Evolutionary conservation across 23 tunicate genomes (phyloP).

Genomic region (Ascidia mentula): DNA sequence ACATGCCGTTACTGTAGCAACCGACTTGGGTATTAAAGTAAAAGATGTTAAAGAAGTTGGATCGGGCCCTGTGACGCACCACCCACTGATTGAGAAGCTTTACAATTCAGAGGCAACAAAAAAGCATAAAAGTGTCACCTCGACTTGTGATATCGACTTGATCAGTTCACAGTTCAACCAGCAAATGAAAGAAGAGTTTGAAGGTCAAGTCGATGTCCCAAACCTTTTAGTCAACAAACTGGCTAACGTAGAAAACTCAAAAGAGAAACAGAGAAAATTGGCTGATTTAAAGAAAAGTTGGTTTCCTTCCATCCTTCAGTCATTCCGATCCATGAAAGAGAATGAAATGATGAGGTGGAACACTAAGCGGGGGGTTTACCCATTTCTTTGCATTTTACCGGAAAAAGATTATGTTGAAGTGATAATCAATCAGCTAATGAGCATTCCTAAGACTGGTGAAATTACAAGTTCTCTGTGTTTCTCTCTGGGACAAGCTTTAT

Average conservation of each 20-base stretch:
- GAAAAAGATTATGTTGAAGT: conserved; percentile 62
- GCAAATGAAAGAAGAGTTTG: conserved; percentile 21
- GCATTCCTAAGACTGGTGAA: conserved; percentile 49
- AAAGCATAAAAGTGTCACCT: neutral
- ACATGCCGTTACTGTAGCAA: neutral
- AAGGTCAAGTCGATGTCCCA: conserved; percentile 18
- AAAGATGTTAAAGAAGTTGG: too few species aligned
- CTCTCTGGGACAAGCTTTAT: conserved; percentile 55
- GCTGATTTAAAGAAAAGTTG: conserved; percentile 18
- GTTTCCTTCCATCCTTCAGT: neutral
- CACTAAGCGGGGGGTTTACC: conserved; percentile 42
- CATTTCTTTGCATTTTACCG: conserved; percentile 65
- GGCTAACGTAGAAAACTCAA: neutral
- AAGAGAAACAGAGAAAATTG: neutral
- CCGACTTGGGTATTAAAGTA: neutral
- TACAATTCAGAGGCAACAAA: neutral
- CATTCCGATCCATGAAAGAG: conserved; percentile 17
- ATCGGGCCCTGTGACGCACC: neutral
- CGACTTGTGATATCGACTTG: neutral
- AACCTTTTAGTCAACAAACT: conserved; percentile 3
- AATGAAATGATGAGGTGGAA: conserved; percentile 18
- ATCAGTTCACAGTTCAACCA: neutral
- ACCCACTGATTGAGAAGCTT: neutral
- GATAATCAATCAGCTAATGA: conserved; percentile 46
- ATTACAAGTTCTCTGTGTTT: conserved; percentile 20